Evolutionary conservation across 2,113 vertebrate species (phyloP).

Genomic region (Osmerus eperlanus): DNA sequence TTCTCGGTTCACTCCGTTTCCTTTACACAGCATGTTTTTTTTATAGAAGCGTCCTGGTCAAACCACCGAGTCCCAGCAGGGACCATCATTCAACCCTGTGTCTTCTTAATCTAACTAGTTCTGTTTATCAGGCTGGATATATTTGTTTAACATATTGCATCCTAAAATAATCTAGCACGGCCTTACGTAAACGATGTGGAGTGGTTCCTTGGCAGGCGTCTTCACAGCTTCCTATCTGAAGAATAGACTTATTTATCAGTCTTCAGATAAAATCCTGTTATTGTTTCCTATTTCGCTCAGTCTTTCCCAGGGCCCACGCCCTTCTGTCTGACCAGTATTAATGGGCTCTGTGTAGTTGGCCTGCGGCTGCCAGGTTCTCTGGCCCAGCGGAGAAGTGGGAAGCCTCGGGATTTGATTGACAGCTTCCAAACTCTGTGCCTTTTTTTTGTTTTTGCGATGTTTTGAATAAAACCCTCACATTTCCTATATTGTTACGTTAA

Average conservation of each 20-base stretch:
- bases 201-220: constrained; percentile 10
- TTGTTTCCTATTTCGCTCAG: constrained; percentile 50
- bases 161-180: constrained; percentile 42
- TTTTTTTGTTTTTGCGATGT: too few relatives aligned
- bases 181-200: constrained; percentile 27
- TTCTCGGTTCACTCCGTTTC: too few relatives aligned
- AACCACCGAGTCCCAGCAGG: too few relatives aligned
- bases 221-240: constrained; percentile 55
- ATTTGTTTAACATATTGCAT: constrained; percentile 40
- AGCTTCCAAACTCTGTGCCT: too few relatives aligned
- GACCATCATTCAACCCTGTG: neutral
- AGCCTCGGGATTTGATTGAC: too few relatives aligned
- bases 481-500: too few relatives aligned
- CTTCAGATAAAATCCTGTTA: constrained; percentile 53
- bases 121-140: constrained; percentile 19
- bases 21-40: too few relatives aligned
- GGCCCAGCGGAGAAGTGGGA: neutral
- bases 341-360: neutral
- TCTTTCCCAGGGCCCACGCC: constrained; percentile 15
- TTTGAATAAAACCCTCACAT: too few relatives aligned
- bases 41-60: too few relatives aligned
- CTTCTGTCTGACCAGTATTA: neutral
- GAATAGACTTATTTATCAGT: constrained; percentile 55
- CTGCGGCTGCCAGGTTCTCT: neutral
- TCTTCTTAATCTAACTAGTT: constrained; percentile 11